A percentile compares a stretch with the other conserved stretches of the same genome.
These are phyloP conservation scores for Caenorhabditis latens DNA, from an alignment of 1,140 invertebrate species.

Conservation along the genomic window DNA sequence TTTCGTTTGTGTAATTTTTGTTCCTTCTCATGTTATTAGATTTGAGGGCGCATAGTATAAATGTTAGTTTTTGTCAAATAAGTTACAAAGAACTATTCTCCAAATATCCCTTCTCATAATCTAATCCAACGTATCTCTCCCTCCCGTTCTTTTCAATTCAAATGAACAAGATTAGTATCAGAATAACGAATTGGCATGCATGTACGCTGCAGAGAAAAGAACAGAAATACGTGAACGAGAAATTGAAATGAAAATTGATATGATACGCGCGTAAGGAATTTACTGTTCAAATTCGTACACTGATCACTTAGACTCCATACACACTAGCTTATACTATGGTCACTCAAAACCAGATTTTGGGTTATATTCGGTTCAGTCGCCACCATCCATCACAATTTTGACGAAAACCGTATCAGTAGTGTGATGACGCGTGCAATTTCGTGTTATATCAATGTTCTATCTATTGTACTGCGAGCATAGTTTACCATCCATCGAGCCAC, in stretches of 20 bases:
- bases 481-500: not conserved
- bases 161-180: slow-evolving; percentile 35
- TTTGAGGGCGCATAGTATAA: no score
- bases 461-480: not conserved
- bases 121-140: not conserved
- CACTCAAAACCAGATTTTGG: slow-evolving; percentile 41
- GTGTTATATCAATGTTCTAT: slow-evolving; percentile 37
- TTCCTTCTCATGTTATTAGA: not conserved
- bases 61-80: not conserved
- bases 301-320: slow-evolving; percentile 10
- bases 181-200: slow-evolving; percentile 15
- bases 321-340: slow-evolving; percentile 20
- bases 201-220: not conserved
- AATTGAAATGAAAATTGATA: not conserved
- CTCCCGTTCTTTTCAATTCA: not conserved
- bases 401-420: slow-evolving; percentile 14
- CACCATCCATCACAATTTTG: not conserved
- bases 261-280: slow-evolving; percentile 10
- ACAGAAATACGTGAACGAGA: not conserved
- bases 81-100: not conserved
- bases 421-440: not conserved
- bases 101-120: not conserved
- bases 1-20: not conserved
- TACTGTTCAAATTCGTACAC: slow-evolving; percentile 6
- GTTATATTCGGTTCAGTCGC: not conserved